phyloP scores from a whole-genome alignment of 2,797 vertebrate species.

The Peromyscus attwateri region DNA sequence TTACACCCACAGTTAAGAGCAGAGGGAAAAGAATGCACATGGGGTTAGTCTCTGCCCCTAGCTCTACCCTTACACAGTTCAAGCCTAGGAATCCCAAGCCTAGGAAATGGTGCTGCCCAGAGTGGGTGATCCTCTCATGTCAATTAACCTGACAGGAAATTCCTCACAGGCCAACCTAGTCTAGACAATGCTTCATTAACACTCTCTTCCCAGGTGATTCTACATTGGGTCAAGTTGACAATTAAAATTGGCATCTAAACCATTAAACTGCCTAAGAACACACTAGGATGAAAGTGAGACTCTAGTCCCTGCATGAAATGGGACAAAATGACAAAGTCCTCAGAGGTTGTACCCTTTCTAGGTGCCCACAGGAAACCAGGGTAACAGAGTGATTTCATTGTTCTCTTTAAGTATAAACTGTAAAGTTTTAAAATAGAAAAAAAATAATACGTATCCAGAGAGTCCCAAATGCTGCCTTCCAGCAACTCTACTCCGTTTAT shows the following conservation, averaged over 20 bases:
- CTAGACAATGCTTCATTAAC: not conserved
- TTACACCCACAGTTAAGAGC: not conserved
- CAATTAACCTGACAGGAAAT: not conserved
- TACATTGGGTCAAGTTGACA: not conserved
- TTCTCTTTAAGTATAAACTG: constrained; percentile 16
- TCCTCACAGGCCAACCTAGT: not conserved
- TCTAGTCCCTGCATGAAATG: not conserved
- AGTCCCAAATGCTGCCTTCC: not conserved
- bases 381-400: not conserved
- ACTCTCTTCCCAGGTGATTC: not conserved
- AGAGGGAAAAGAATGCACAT: not conserved
- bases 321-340: not conserved
- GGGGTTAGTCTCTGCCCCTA: not conserved
- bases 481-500: constrained; percentile 36
- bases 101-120: not conserved
- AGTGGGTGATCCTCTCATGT: not conserved
- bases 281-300: not conserved
- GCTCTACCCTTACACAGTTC: not conserved
- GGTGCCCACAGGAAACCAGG: not conserved
- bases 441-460: not conserved
- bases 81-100: not conserved
- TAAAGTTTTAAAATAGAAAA: not conserved
- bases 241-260: not conserved
- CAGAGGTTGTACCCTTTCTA: not conserved
- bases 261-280: not conserved